These are phyloP conservation scores for Acanthoscelides obtectus DNA, from an alignment of 2,888 invertebrate species.

Conservation along the genomic window DNA sequence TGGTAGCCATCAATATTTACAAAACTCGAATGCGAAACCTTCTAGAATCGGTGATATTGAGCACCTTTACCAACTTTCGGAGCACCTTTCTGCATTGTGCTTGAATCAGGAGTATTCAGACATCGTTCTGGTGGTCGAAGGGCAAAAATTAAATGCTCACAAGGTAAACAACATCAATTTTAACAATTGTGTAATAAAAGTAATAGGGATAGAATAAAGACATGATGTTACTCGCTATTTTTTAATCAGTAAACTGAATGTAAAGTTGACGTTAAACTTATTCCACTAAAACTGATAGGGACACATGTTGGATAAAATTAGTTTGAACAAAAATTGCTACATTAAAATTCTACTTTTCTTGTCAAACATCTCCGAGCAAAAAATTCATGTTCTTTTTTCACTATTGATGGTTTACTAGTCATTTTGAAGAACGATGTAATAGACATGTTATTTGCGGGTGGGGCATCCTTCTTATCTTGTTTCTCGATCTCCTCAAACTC, in stretches of 20 bases:
- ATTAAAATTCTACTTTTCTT: constrained; percentile 51
- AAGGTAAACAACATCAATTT: constrained; percentile 45
- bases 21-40: constrained; percentile 29
- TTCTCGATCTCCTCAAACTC: constrained; percentile 62
- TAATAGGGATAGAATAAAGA: too few relatives aligned
- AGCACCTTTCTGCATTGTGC: constrained; percentile 81
- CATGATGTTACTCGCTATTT: too few relatives aligned
- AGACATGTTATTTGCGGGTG: constrained; percentile 37
- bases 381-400: constrained; percentile 57
- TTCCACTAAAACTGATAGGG: too few relatives aligned
- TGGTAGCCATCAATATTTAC: constrained; percentile 42
- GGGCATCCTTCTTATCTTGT: constrained; percentile 23
- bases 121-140: constrained; percentile 82
- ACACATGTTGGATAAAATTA: too few relatives aligned
- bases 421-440: constrained; percentile 47
- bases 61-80: constrained; percentile 69
- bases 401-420: constrained; percentile 17
- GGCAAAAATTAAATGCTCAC: constrained; percentile 63
- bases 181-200: too few relatives aligned
- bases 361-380: constrained; percentile 62
- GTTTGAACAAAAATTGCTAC: too few relatives aligned
- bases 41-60: constrained; percentile 57
- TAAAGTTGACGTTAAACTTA: too few relatives aligned
- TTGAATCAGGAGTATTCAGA: constrained; percentile 88
- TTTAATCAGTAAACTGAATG: too few relatives aligned